Percentiles rank a stretch among this genome's conserved stretches.
These are phyloP conservation scores for Drosophila grimshawi DNA, from an alignment of 1,140 invertebrate species.

Conservation along the genomic window DNA sequence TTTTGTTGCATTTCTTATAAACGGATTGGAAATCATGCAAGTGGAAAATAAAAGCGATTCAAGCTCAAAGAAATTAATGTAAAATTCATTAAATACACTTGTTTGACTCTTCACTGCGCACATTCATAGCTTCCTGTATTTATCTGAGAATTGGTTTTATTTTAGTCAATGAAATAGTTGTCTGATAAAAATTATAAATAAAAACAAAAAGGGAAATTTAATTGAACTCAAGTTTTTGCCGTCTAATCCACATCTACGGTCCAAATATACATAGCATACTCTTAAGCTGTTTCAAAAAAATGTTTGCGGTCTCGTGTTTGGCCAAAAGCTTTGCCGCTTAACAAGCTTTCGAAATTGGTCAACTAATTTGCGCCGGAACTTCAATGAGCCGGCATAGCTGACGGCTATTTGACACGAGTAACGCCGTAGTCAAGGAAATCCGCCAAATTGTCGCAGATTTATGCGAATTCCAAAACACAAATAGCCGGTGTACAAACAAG, in stretches of 20 bases:
- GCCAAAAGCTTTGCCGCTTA: not conserved
- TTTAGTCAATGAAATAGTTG: not conserved
- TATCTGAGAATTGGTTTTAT: not conserved
- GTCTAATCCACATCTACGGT: not conserved
- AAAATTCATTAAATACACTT: not conserved
- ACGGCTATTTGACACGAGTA: conserved; percentile 34
- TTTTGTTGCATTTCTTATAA: conserved; percentile 45
- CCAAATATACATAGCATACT: conserved; percentile 12
- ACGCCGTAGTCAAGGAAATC: conserved; percentile 31
- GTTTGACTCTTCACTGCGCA: not conserved
- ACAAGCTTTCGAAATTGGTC: conserved; percentile 11
- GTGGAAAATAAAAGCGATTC: conserved; percentile 51
- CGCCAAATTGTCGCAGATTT: conserved; percentile 55
- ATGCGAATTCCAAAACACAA: conserved; percentile 30
- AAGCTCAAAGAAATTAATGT: conserved; percentile 4
- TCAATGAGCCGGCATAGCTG: conserved; percentile 31
- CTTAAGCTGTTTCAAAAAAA: not conserved
- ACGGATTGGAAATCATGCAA: conserved; percentile 36
- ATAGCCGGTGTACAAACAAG: conserved; percentile 39
- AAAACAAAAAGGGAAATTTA: not conserved
- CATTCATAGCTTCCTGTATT: not conserved
- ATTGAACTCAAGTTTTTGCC: not conserved
- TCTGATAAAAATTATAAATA: not conserved
- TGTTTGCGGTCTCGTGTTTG: conserved; percentile 3
- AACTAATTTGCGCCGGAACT: conserved; percentile 32